These are phyloP conservation scores for Xenopus tropicalis DNA, from an alignment of 2,113 vertebrate species.

Conservation along the genomic window DNA sequence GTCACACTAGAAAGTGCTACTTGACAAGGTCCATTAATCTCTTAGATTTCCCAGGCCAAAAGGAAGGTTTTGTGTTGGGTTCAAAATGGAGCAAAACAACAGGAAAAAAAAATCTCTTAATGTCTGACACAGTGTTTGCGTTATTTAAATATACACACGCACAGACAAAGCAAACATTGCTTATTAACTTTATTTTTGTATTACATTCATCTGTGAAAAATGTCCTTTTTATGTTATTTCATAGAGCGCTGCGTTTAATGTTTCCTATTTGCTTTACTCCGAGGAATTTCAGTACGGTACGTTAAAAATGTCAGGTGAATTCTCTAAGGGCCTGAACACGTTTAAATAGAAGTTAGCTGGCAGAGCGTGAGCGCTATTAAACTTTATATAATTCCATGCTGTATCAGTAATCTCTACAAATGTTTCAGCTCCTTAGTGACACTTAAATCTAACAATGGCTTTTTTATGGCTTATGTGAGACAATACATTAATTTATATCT, in stretches of 20 bases:
- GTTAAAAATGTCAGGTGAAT: constrained; percentile 57
- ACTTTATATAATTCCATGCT: neutral
- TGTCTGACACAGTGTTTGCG: constrained; percentile 46
- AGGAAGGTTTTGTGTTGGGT: neutral
- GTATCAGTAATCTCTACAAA: too few relatives aligned
- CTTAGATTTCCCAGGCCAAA: neutral
- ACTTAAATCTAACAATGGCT: too few relatives aligned
- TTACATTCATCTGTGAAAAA: constrained; percentile 50
- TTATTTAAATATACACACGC: constrained; percentile 8
- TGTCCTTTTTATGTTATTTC: constrained; percentile 64
- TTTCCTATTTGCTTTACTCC: constrained; percentile 69
- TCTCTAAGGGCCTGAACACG: constrained; percentile 26
- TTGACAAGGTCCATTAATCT: constrained; percentile 11
- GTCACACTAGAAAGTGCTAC: neutral
- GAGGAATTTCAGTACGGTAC: constrained; percentile 63
- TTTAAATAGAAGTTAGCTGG: constrained; percentile 31
- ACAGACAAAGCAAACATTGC: constrained; percentile 13
- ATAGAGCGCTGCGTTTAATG: constrained; percentile 75
- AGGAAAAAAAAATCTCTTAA: constrained; percentile 50
- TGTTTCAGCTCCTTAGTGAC: too few relatives aligned
- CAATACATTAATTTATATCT: too few relatives aligned
- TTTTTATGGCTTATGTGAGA: too few relatives aligned
- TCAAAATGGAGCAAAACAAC: neutral
- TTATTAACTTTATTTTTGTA: constrained; percentile 52
- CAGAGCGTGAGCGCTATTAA: constrained; percentile 8